phyloP scores from a whole-genome alignment of 2,888 invertebrate species.

The Ganaspis brasiliensis region DNA sequence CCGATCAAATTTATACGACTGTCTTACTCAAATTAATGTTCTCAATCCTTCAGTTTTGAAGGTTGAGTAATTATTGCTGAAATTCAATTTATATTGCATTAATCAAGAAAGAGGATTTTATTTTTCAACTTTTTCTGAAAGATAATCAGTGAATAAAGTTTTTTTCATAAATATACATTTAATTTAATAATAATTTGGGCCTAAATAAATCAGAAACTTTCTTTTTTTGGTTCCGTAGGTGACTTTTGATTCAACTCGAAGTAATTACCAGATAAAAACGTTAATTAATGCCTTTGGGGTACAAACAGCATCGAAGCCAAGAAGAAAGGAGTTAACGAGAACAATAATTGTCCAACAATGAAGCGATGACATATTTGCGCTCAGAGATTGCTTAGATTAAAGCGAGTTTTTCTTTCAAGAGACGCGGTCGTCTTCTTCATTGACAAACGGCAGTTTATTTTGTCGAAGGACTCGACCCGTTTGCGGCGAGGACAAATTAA shows the following conservation, averaged over 20 bases:
- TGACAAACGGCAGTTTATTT: conserved; percentile 77
- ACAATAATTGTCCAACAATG: conserved; percentile 9
- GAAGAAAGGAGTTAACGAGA: not conserved
- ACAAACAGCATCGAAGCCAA: no score
- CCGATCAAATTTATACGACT: conserved; percentile 33
- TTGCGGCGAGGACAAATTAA: conserved; percentile 76
- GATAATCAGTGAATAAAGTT: no score
- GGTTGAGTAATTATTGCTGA: not conserved
- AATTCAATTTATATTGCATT: conserved; percentile 20
- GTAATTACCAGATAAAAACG: no score
- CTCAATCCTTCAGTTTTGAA: not conserved
- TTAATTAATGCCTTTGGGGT: no score
- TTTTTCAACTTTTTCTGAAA: no score
- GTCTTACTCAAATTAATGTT: conserved; percentile 13
- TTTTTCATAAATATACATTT: no score
- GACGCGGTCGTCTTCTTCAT: conserved; percentile 43
- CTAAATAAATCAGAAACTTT: no score
- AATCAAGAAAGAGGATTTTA: not conserved
- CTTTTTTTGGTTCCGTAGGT: no score
- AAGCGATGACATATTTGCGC: conserved; percentile 18
- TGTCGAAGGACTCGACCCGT: conserved; percentile 64
- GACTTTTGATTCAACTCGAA: no score
- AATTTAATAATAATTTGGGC: no score
- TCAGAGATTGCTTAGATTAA: conserved; percentile 21
- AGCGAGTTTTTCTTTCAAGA: conserved; percentile 1